Conservation (phyloP, 2,113 vertebrate genomes). For the Oenanthe oenanthe region DNA sequence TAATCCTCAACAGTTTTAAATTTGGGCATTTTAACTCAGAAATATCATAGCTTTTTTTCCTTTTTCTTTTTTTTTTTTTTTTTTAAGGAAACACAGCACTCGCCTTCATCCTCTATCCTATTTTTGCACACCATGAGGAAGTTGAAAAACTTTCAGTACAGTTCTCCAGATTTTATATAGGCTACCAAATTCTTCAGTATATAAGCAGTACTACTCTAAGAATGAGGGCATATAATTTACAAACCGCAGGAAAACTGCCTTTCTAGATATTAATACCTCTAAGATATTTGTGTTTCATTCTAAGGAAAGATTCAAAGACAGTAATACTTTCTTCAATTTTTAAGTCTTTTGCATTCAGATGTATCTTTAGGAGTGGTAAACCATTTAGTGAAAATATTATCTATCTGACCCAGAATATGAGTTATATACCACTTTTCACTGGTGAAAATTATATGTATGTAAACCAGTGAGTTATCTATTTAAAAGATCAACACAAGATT, state of each 20-base stretch:
- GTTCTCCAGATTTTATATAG: neutral
- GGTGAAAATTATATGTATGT: neutral
- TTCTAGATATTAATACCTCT: neutral
- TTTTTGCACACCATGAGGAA: neutral
- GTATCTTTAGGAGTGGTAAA: neutral
- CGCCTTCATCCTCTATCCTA: neutral
- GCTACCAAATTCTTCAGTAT: neutral
- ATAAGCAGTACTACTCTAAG: neutral
- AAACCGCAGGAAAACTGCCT: neutral
- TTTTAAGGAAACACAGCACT: neutral
- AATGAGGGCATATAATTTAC: neutral
- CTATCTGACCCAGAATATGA: neutral
- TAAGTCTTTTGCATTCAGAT: neutral
- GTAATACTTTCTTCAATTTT: neutral
- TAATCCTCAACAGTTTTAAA: slow-evolving; percentile 1
- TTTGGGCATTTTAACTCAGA: neutral
- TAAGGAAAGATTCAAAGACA: neutral
- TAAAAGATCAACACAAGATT: neutral
- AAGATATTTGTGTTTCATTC: neutral
- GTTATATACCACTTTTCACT: neutral
- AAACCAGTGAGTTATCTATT: neutral
- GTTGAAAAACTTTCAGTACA: neutral
- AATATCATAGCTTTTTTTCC: neutral
- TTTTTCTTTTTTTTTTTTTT: neutral
- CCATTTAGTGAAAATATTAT: neutral